Conservation (phyloP, 2,888 invertebrate species). For the Chironomus riparius region DNA sequence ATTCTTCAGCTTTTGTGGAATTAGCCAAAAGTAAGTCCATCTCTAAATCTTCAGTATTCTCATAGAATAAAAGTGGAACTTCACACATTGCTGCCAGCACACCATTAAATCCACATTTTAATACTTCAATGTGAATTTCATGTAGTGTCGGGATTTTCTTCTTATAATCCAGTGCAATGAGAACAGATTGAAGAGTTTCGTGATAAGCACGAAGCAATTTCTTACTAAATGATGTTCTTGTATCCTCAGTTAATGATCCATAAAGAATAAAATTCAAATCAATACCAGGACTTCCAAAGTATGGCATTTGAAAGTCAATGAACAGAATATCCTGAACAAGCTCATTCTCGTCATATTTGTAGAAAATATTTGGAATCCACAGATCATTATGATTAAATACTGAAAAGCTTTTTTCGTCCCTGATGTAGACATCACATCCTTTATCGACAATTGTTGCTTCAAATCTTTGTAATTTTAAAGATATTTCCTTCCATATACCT, state of each 20-base stretch:
- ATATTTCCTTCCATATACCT: conserved; percentile 38
- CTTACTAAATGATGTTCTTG: conserved; percentile 38
- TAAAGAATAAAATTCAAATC: conserved; percentile 40
- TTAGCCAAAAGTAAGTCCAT: conserved; percentile 28
- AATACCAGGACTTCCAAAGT: conserved; percentile 40
- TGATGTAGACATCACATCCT: conserved; percentile 36
- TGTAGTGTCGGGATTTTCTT: conserved; percentile 38
- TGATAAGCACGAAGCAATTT: conserved; percentile 39
- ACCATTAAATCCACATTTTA: conserved; percentile 39
- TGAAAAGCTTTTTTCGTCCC: conserved; percentile 34
- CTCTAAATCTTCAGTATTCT: conserved; percentile 29
- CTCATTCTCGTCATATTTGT: conserved; percentile 36
- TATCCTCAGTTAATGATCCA: conserved; percentile 39
- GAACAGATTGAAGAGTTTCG: conserved; percentile 34
- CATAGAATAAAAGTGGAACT: conserved; percentile 39
- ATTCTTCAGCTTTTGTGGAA: conserved; percentile 35
- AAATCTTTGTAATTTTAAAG: conserved; percentile 39
- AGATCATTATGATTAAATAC: conserved; percentile 40
- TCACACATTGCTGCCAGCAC: conserved; percentile 40
- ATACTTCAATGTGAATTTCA: conserved; percentile 38
- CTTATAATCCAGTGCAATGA: conserved; percentile 36
- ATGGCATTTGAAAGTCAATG: conserved; percentile 39
- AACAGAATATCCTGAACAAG: conserved; percentile 38
- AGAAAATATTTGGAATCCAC: conserved; percentile 41
- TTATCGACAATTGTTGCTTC: conserved; percentile 37